Evolutionary conservation across 2,888 invertebrate species (phyloP), one percentile per base, ranked within the genome.

Genomic region (Artemia sinica): DNA sequence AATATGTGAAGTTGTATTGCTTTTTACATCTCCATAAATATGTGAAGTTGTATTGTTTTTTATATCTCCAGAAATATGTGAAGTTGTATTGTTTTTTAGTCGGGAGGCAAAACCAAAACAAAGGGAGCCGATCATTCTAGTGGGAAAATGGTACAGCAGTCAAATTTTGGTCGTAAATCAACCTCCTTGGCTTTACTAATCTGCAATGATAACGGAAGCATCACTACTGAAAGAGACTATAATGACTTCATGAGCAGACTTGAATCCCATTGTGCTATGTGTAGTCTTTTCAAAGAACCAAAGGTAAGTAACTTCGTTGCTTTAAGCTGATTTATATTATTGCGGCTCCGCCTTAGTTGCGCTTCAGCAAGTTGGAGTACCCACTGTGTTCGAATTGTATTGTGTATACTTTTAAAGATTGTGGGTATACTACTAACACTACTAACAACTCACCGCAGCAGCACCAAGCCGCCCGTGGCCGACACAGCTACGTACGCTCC

Each of bases 141-240:
- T 18, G 58, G n/a, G 58, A 58, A 18, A 58, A 58, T 14, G 58
- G 18, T n/a, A 58, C 8, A 58, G 10, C 28, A 18, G 58, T 8
- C 58, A 58, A 58, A 18, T 18, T 58, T 18, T 58, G 8, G 8
- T n/a, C 58, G 10, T n/a, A 10, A 58, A 58, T 58, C 58, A 10
- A 58, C 58, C 58, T 58, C 14, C 14, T 14, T 58, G 58, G 58
- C 58, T 18, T 14, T 58, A 58, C 18, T 58, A 18, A 9, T 58
- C 58, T 14, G 58, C 18, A 18, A 18, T 14, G 58, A 58, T 10
- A 58, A 9, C 10, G 14, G n/a, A 18, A 18, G 58, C 18, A 58
- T 58, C n/a, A 58, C n/a, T 14, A 18, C n/a, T n/a, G 58, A 58
- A 18, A 58, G 58, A 18, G 58, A 58, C n/a, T 58, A 58, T 58